Evolutionary conservation across 2,113 vertebrate species (phyloP).

Genomic region (Acanthochromis polyacanthus): DNA sequence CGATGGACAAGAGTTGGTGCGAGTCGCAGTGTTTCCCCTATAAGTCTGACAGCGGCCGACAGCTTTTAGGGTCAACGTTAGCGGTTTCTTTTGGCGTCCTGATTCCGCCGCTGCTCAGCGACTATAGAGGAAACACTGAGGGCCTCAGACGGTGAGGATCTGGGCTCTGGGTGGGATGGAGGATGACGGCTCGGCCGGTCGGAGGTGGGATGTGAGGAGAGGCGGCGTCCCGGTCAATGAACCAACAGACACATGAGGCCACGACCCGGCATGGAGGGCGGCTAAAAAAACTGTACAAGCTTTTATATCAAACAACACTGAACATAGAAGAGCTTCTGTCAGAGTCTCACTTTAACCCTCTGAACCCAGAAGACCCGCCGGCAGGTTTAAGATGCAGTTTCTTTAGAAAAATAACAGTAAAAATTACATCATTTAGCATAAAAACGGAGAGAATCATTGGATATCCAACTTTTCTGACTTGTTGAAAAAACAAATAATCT

Average conservation of each 20-base stretch:
- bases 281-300: slow-evolving; percentile 66
- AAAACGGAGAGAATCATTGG: too few relatives aligned
- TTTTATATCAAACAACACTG: slow-evolving; percentile 58
- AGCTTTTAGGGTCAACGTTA: slow-evolving; percentile 26
- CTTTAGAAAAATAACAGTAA: too few relatives aligned
- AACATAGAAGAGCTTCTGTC: slow-evolving; percentile 19
- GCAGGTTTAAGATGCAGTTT: too few relatives aligned
- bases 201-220: slow-evolving; percentile 62
- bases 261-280: slow-evolving; percentile 25
- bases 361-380: too few relatives aligned
- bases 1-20: slow-evolving; percentile 83
- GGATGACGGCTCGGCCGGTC: slow-evolving; percentile 73
- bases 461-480: too few relatives aligned
- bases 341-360: slow-evolving; percentile 27
- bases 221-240: slow-evolving; percentile 52
- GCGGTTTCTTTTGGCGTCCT: slow-evolving; percentile 13
- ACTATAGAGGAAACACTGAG: slow-evolving; percentile 81
- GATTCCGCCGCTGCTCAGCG: slow-evolving; percentile 67
- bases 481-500: too few relatives aligned
- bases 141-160: too few relatives aligned
- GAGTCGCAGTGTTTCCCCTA: slow-evolving; percentile 79
- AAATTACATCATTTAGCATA: too few relatives aligned
- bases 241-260: slow-evolving; percentile 53
- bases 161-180: slow-evolving; percentile 72
- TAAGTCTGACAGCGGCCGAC: slow-evolving; percentile 17